Evolutionary conservation across 2,888 invertebrate genomes (phyloP).

Genomic region (Drosophila paramelanica): DNA sequence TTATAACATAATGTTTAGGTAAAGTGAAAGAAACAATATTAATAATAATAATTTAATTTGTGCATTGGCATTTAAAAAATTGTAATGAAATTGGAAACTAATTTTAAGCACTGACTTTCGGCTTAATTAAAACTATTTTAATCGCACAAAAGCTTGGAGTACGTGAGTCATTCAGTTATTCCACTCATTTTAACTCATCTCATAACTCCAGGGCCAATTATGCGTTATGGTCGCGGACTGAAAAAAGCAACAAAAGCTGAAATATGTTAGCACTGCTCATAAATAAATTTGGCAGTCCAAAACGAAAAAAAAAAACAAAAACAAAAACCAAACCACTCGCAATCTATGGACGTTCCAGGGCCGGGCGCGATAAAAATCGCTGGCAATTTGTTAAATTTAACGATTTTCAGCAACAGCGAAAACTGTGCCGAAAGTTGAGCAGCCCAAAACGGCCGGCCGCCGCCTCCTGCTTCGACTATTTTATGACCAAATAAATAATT

Average conservation of each 20-base stretch:
- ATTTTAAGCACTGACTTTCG: slow-evolving; percentile 18
- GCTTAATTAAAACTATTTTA: slow-evolving; percentile 47
- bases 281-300: slow-evolving; percentile 68
- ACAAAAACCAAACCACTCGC: slow-evolving; percentile 30
- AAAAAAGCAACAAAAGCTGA: slow-evolving; percentile 53
- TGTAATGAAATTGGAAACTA: slow-evolving; percentile 1
- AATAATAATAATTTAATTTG: too few relatives aligned
- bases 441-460: slow-evolving; percentile 48
- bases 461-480: slow-evolving; percentile 68
- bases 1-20: too few relatives aligned
- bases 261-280: slow-evolving; percentile 69
- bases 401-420: slow-evolving; percentile 64
- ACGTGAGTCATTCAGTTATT: slow-evolving; percentile 55
- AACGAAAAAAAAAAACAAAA: slow-evolving; percentile 23
- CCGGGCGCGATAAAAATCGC: slow-evolving; percentile 77
- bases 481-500: slow-evolving; percentile 81
- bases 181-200: slow-evolving; percentile 26
- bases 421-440: slow-evolving; percentile 71
- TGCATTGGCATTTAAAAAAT: slow-evolving; percentile 1
- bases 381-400: slow-evolving; percentile 81
- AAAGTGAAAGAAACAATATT: too few relatives aligned
- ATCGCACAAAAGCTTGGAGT: slow-evolving; percentile 35
- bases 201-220: slow-evolving; percentile 68
- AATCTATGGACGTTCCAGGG: slow-evolving; percentile 72
- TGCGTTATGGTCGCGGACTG: slow-evolving; percentile 57